Conservation (phyloP, 2,113 vertebrate species). For the Motacilla tschutschensis region DNA sequence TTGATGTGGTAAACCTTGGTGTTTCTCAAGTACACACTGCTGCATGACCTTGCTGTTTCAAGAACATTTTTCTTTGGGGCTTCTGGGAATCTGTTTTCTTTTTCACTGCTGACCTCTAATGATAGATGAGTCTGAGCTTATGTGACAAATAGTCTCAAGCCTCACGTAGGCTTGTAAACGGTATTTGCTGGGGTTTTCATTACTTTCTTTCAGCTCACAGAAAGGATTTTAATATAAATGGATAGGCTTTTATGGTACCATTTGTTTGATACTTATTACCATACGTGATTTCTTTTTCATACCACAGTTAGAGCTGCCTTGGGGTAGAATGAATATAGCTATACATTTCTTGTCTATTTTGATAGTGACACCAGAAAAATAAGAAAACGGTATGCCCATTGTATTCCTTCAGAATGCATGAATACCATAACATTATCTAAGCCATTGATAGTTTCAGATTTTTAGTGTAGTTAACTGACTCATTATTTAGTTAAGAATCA, state of each 20-base stretch:
- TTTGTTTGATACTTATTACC: slow-evolving; percentile 40
- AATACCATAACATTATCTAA: background rate
- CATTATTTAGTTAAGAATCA: background rate
- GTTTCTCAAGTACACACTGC: background rate
- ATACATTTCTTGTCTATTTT: slow-evolving; percentile 13
- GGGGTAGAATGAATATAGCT: background rate
- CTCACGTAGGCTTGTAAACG: background rate
- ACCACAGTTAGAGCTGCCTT: background rate
- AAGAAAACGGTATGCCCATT: background rate
- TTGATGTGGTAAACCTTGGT: background rate
- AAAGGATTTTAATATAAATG: slow-evolving; percentile 39
- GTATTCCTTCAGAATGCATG: background rate
- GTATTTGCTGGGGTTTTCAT: slow-evolving; percentile 15
- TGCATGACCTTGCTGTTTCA: slow-evolving; percentile 37
- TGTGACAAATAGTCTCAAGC: slow-evolving; percentile 26
- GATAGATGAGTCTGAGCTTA: slow-evolving; percentile 32
- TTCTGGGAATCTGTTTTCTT: slow-evolving; percentile 43
- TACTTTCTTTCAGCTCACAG: background rate
- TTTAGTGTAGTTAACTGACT: background rate
- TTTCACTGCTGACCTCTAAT: slow-evolving; percentile 42
- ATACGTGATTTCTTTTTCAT: slow-evolving; percentile 28
- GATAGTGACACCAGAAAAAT: background rate
- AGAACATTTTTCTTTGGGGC: slow-evolving; percentile 26
- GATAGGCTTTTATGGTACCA: slow-evolving; percentile 5
- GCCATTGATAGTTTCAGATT: background rate